Evolutionary conservation across 2,888 invertebrate species (phyloP).

Genomic region (Synanthedon vespiformis): DNA sequence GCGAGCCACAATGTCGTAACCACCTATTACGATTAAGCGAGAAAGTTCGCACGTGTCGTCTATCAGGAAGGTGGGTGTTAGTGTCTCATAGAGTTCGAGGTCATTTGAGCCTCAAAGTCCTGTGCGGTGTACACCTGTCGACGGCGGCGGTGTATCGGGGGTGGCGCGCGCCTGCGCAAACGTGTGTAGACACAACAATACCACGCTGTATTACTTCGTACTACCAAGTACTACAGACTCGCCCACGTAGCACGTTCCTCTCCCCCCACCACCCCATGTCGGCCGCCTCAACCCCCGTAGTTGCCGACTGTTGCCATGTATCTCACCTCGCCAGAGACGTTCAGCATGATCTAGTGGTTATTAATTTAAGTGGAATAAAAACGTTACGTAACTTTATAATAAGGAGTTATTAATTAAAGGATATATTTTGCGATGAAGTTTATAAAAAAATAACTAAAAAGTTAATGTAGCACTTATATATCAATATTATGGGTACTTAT

Average conservation of each 20-base stretch:
- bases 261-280: constrained; percentile 15
- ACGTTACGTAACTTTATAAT: too few relatives aligned
- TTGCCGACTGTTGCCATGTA: constrained; percentile 42
- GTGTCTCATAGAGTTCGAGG: constrained; percentile 41
- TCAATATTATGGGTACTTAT: too few relatives aligned
- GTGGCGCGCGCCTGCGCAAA: constrained; percentile 50
- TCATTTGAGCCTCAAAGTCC: constrained; percentile 22
- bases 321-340: constrained; percentile 13
- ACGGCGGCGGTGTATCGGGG: constrained; percentile 10
- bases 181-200: constrained; percentile 60
- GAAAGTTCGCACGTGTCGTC: background rate
- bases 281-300: constrained; percentile 6
- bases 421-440: too few relatives aligned
- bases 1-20: too few relatives aligned
- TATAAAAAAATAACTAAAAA: too few relatives aligned
- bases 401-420: too few relatives aligned
- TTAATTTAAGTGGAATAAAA: background rate
- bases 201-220: constrained; percentile 50
- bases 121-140: constrained; percentile 16
- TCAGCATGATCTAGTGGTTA: background rate
- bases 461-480: too few relatives aligned
- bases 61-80: background rate
- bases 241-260: constrained; percentile 50
- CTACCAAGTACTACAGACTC: constrained; percentile 69
- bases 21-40: background rate